Conservation (phyloP, 2,888 invertebrate species). For the Keiferia lycopersicella region DNA sequence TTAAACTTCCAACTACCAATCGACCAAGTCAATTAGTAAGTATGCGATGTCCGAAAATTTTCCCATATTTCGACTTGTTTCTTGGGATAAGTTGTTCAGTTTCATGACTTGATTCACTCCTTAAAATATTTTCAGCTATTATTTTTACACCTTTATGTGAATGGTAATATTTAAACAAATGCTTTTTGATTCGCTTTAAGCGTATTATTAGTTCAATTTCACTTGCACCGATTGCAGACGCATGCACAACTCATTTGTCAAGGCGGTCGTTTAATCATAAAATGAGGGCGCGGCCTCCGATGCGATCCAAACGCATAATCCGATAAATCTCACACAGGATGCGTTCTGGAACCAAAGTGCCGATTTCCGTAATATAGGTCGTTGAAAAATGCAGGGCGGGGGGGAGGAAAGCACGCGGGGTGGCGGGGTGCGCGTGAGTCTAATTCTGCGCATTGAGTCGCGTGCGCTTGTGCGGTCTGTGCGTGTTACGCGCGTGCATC, state of each 20-base stretch:
- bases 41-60: too few species aligned
- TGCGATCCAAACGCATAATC: conserved; percentile 39
- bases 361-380: conserved; percentile 72
- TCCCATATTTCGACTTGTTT: too few species aligned
- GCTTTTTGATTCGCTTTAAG: too few species aligned
- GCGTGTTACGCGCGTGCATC: conserved; percentile 52
- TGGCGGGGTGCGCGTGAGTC: conserved; percentile 58
- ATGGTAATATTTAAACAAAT: too few species aligned
- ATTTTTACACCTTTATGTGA: too few species aligned
- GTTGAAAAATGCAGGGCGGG: conserved; percentile 60
- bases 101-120: too few species aligned
- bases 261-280: conserved; percentile 13
- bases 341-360: conserved; percentile 45
- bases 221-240: neutral
- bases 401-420: conserved; percentile 47
- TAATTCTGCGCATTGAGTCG: conserved; percentile 73
- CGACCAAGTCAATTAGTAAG: too few species aligned
- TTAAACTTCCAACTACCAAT: too few species aligned
- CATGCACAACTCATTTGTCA: conserved; percentile 11
- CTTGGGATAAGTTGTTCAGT: too few species aligned
- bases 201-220: neutral
- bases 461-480: conserved; percentile 43
- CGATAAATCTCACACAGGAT: conserved; percentile 35
- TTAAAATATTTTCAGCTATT: neutral
- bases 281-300: conserved; percentile 44